Base-by-base conservation (phyloP, 2,113 vertebrate genomes). In the Struthidea cinerea region DNA sequence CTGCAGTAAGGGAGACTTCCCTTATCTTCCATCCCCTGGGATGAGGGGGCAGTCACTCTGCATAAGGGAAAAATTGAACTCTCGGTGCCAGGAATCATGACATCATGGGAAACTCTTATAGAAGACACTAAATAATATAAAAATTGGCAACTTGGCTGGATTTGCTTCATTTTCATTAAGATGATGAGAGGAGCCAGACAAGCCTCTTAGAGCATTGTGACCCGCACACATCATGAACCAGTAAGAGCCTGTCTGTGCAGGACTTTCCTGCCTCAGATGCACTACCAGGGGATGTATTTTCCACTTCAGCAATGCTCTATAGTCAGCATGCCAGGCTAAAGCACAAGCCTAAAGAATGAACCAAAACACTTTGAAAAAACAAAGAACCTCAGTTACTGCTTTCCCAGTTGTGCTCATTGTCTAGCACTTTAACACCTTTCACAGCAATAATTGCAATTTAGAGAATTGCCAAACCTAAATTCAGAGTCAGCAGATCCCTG, bases 81-180 rank as follows among this genome's bases (percentile, higher is more conserved):
- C 75, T 81, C 10, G 1, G 26, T 87, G 94, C 88, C 90, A 96
- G 87, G 64, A 96, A 93, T 27, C 74, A 64, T 91, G 91, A 93
- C 84, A 96, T 96, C 93, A 95, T 95, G 94, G 83, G 91, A 96
- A 95, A 95, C 67, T 86, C 88, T 11, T 23, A 27, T 0, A 88
- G 83, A 94, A 94, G 60, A 35, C 79, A 93, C 44, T 44, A 84
- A 85, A 88, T 74, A 77, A 85, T 27, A 84, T 5, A 50, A 85
- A 91, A 93, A 81, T 11, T 84, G 87, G 75, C 90, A 92, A 39
- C 71, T 27, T 27, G 4, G 10, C 53, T 68, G 46, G 50, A 39
- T 77, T 67, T 81, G 42, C 83, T 81, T 74, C 9, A 0, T 80
- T 93, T 86, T 73, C 87, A 46, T 77, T 26, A 64, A 39, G 46